phyloP scores from a whole-genome alignment of 2,113 vertebrate species.

The Halichoerus grypus region DNA sequence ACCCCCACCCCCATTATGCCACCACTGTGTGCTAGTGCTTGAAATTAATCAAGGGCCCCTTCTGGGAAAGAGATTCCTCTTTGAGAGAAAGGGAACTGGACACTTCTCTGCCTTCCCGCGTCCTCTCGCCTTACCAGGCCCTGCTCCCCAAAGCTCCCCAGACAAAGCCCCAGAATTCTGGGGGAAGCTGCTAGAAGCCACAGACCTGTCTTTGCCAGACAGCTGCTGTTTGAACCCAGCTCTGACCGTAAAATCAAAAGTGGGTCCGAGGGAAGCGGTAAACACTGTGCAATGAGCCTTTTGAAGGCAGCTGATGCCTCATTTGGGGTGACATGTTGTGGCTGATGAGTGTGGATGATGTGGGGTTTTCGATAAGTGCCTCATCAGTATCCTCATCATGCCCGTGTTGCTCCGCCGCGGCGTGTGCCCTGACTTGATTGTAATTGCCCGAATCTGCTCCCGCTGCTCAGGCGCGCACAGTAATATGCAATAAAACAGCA shows the following conservation, averaged over 20 bases:
- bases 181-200: conserved; percentile 59
- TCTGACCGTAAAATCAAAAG: conserved; percentile 92
- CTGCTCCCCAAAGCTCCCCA: conserved; percentile 72
- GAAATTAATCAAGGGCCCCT: conserved; percentile 72
- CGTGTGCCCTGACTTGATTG: conserved; percentile 99
- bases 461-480: conserved; percentile 95
- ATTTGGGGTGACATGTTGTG: conserved; percentile 93
- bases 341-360: conserved; percentile 95
- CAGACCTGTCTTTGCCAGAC: conserved; percentile 79
- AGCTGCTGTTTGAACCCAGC: conserved; percentile 90
- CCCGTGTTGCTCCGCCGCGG: conserved; percentile 96
- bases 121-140: conserved; percentile 52
- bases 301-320: conserved; percentile 92
- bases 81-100: conserved; percentile 65
- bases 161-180: conserved; percentile 77
- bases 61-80: conserved; percentile 66
- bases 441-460: conserved; percentile 99
- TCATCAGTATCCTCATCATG: conserved; percentile 99
- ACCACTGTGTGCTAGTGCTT: conserved; percentile 77
- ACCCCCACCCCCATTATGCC: conserved; percentile 48
- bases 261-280: conserved; percentile 95
- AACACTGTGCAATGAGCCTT: conserved; percentile 92
- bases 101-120: conserved; percentile 69
- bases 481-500: conserved; percentile 99
- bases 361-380: conserved; percentile 98